These are phyloP conservation scores for silkworm (Bombyx mori) DNA, from an alignment of 1,140 invertebrate species.

Conservation along the genomic window DNA sequence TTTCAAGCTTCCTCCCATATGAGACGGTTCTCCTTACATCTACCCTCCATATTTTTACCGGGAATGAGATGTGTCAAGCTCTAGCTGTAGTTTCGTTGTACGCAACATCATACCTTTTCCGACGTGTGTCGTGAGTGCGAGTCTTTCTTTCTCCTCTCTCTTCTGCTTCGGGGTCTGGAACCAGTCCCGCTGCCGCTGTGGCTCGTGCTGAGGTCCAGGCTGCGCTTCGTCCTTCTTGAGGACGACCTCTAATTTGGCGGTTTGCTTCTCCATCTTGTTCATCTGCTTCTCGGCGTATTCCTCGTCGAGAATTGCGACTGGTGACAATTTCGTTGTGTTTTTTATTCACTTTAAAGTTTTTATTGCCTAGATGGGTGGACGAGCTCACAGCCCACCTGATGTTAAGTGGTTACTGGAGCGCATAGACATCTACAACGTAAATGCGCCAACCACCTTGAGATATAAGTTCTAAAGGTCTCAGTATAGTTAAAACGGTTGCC, in stretches of 20 bases:
- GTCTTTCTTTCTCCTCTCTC: conserved; percentile 80
- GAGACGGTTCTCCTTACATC: too few relatives aligned
- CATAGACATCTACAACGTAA: too few relatives aligned
- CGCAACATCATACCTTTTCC: conserved; percentile 35
- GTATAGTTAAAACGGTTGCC: too few relatives aligned
- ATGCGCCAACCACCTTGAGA: too few relatives aligned
- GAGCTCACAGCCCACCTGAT: too few relatives aligned
- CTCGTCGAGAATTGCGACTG: conserved; percentile 83
- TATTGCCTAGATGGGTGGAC: too few relatives aligned
- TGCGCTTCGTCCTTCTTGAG: conserved; percentile 69
- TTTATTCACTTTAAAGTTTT: too few relatives aligned
- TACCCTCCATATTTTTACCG: neutral
- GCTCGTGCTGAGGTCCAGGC: conserved; percentile 42
- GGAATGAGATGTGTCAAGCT: neutral
- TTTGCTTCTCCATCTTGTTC: conserved; percentile 87
- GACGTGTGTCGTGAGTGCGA: conserved; percentile 51
- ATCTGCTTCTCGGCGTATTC: conserved; percentile 89
- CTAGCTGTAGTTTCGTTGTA: neutral
- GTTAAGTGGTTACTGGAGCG: too few relatives aligned
- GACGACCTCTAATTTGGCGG: conserved; percentile 84
- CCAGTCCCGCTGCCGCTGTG: conserved; percentile 79
- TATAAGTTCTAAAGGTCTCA: too few relatives aligned
- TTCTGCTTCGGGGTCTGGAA: conserved; percentile 91
- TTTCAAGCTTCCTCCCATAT: too few relatives aligned
- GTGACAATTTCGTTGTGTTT: neutral